These are phyloP conservation scores for Oncorhynchus clarkii DNA, from an alignment of 2,113 vertebrate genomes.

Conservation along the genomic window DNA sequence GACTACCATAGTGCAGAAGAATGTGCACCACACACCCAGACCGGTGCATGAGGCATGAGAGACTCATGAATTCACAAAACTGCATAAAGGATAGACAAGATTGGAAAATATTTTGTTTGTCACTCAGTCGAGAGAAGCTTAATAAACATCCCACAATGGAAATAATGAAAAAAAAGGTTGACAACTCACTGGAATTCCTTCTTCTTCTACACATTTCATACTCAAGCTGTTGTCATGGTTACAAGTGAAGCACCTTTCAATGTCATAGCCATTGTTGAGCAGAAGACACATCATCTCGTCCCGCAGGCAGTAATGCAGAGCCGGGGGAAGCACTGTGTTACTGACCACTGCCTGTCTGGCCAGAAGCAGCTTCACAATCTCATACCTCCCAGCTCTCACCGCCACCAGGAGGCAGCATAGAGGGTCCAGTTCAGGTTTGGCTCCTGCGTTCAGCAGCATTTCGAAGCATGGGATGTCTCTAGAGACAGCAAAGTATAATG, in stretches of 20 bases:
- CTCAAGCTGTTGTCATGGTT: constrained; percentile 15
- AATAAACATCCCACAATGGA: not conserved
- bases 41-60: constrained; percentile 79
- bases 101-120: not conserved
- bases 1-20: constrained; percentile 81
- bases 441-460: constrained; percentile 76
- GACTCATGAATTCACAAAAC: constrained; percentile 86
- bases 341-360: constrained; percentile 76
- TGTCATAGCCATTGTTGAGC: constrained; percentile 80
- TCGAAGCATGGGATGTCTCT: constrained; percentile 78
- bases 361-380: constrained; percentile 81
- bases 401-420: constrained; percentile 86
- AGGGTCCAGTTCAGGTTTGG: constrained; percentile 81
- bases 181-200: constrained; percentile 49
- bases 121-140: not conserved
- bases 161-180: not conserved
- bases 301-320: constrained; percentile 84
- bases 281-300: constrained; percentile 83
- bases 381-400: constrained; percentile 78
- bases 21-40: constrained; percentile 73
- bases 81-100: constrained; percentile 51
- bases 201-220: not conserved
- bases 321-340: constrained; percentile 83
- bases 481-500: constrained; percentile 81
- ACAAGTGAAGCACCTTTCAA: constrained; percentile 58